A percentile compares a stretch with the other conserved stretches of the same genome.
Evolutionary conservation across 2,888 invertebrate genomes (phyloP).

Genomic region (Limulus polyphemus): DNA sequence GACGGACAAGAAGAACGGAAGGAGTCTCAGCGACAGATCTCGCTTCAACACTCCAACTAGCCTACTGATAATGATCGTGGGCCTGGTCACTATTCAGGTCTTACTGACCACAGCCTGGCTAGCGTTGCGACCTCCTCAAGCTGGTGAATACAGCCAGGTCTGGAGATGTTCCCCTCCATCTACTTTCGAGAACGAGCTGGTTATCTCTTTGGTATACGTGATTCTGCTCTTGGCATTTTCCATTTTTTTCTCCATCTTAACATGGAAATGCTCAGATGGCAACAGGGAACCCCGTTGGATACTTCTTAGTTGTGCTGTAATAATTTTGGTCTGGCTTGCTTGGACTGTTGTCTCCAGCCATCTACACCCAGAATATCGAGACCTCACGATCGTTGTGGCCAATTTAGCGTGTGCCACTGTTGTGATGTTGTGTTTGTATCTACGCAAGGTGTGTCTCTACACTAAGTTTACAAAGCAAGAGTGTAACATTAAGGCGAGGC

Average conservation of each 20-base stretch:
- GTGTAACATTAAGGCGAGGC: too few relatives aligned
- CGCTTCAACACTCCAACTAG: constrained; percentile 35
- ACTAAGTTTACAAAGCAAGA: constrained; percentile 19
- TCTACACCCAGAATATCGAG: constrained; percentile 33
- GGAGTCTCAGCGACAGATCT: constrained; percentile 29
- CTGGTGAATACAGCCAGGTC: constrained; percentile 25
- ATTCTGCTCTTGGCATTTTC: constrained; percentile 37
- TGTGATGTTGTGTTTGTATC: constrained; percentile 36
- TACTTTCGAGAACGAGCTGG: constrained; percentile 36
- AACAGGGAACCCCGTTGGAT: constrained; percentile 38
- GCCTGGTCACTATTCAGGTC: constrained; percentile 37
- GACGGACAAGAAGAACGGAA: constrained; percentile 20
- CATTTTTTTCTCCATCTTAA: constrained; percentile 35
- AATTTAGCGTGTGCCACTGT: constrained; percentile 37
- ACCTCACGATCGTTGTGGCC: constrained; percentile 36
- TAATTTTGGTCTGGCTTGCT: constrained; percentile 35
- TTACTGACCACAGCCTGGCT: constrained; percentile 39
- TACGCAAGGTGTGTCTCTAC: constrained; percentile 35
- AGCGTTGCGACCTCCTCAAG: constrained; percentile 35
- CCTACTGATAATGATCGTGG: constrained; percentile 34
- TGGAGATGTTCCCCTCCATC: constrained; percentile 34
- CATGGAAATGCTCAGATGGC: constrained; percentile 36
- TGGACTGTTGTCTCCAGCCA: constrained; percentile 36
- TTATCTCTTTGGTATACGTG: constrained; percentile 38
- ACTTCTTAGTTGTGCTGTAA: constrained; percentile 34